Evolutionary conservation across 2,113 vertebrate species (phyloP).

Genomic region (Chionomys nivalis): DNA sequence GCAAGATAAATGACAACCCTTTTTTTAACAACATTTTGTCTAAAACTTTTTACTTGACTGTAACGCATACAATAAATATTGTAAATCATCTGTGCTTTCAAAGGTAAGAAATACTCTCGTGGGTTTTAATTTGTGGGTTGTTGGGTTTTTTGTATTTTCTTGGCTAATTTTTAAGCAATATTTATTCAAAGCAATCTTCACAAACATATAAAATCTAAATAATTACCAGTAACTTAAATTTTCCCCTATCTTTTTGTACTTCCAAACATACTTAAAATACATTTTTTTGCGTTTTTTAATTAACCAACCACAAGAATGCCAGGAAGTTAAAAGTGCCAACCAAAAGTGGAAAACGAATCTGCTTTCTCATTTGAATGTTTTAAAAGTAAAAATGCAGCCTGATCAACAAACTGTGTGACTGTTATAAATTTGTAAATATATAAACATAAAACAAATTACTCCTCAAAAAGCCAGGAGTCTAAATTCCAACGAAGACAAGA

Average conservation of each 20-base stretch:
- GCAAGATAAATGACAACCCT: not conserved
- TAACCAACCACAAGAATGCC: slow-evolving; percentile 26
- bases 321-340: not conserved
- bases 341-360: not conserved
- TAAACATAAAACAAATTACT: not conserved
- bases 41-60: not conserved
- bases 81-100: not conserved
- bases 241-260: not conserved
- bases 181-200: slow-evolving; percentile 20
- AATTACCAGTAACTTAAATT: not conserved
- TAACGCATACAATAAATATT: not conserved
- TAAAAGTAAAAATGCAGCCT: not conserved
- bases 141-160: not conserved
- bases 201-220: not conserved
- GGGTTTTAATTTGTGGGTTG: not conserved
- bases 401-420: not conserved
- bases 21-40: not conserved
- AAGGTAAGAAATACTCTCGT: not conserved
- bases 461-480: slow-evolving; percentile 56
- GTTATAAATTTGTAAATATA: not conserved
- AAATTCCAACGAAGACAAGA: slow-evolving; percentile 76
- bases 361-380: slow-evolving; percentile 24
- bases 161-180: slow-evolving; percentile 30
- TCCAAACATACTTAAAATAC: not conserved
- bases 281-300: not conserved